Evolutionary conservation across 1,140 invertebrate genomes (phyloP), one percentile per base, ranked within the genome.

Genomic region (Calliopsis andreniformis): DNA sequence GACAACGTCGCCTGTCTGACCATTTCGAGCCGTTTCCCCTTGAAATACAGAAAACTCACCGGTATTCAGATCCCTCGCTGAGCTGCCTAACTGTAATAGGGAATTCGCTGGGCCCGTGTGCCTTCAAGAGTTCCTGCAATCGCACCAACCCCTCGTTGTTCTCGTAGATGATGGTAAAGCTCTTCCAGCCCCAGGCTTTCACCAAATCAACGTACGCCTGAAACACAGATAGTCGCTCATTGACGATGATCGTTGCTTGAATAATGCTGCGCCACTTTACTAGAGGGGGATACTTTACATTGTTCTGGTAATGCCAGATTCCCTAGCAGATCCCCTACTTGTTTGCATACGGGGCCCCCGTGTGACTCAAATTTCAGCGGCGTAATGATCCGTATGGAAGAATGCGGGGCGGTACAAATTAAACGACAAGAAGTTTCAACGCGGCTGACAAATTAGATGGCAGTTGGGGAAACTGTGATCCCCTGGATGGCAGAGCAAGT

Each of bases 151-250:
- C 97, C 87, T 98, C 97, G 89, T 98, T 98, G 92, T 97, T 97
- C 91, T 99, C 98, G 90, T 98, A 99, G 69, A 99, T 96, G 79
- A 99, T 98, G 16, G 97, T 98, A 88, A 99, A 99, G 28, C 95
- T 96, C 90, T 96, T 97, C 98, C 98, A 99, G 25, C 96, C 95
- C 95, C 96, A 98, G 47, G 96, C 94, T 88, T 96, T 95, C 35
- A 98, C 96, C 70, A 98, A 92, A 93, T 98, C 97, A 45, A 97
- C 95, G 90, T 97, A 98, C 16, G 97, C 97, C 96, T 97, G 91
- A 23, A 83, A 93, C 59, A 71, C 18, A 59, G 20, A 39, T 20
- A 47, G 68, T 78, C 59, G 61, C 32, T 82, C 75, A 82, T 78
- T 76, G 43, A 58, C 64, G 39, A 42, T 56, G 71, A 84, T 61